Conservation (phyloP, 2,888 invertebrate genomes). For the Apotomis capreana region DNA sequence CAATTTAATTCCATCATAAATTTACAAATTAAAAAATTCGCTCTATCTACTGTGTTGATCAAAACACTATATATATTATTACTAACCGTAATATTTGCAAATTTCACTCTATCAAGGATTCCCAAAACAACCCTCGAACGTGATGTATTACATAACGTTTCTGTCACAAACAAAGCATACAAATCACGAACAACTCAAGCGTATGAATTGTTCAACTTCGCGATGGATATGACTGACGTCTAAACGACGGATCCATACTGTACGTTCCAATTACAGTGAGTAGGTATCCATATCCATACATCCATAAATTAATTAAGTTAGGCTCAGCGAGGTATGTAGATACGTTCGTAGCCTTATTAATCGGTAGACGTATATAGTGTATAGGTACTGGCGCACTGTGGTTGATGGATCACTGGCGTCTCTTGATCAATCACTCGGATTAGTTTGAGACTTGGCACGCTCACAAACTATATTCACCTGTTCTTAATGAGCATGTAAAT, state of each 20-base stretch:
- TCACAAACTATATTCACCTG: slow-evolving; percentile 47
- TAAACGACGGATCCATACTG: slow-evolving; percentile 35
- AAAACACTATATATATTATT: too few species aligned
- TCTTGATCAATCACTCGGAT: slow-evolving; percentile 62
- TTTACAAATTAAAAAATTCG: too few species aligned
- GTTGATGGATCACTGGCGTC: slow-evolving; percentile 64
- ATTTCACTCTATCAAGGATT: not conserved
- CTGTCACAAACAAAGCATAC: slow-evolving; percentile 19
- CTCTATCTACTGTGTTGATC: too few species aligned
- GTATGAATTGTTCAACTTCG: slow-evolving; percentile 33
- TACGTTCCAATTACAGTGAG: slow-evolving; percentile 27
- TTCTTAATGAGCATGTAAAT: slow-evolving; percentile 36
- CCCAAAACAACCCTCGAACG: not conserved
- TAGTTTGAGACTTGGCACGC: slow-evolving; percentile 45
- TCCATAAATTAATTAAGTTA: slow-evolving; percentile 50
- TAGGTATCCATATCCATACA: slow-evolving; percentile 45
- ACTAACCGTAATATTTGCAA: too few species aligned
- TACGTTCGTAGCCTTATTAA: slow-evolving; percentile 49
- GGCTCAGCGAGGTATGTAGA: slow-evolving; percentile 30
- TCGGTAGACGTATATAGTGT: slow-evolving; percentile 40
- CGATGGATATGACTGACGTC: slow-evolving; percentile 38
- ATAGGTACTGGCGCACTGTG: slow-evolving; percentile 27
- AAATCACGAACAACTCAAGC: slow-evolving; percentile 21
- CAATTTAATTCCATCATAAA: too few species aligned
- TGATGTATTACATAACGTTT: not conserved